phyloP scores from a whole-genome alignment of 1,140 invertebrate genomes.

The Temnothorax nylanderi region DNA sequence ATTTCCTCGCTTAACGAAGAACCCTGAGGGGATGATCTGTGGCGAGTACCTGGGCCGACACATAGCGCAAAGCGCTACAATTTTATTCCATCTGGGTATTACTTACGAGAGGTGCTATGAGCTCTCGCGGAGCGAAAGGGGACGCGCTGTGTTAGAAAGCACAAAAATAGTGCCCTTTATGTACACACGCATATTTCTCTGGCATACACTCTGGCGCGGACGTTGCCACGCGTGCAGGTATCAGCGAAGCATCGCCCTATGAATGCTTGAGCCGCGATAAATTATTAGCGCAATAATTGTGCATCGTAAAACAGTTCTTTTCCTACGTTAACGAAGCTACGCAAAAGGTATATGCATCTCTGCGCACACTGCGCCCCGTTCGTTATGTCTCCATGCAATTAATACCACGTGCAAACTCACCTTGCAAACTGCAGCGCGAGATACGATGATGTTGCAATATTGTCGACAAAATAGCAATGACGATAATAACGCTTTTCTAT shows the following conservation, averaged over 20 bases:
- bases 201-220: background rate
- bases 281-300: slow-evolving; percentile 71
- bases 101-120: background rate
- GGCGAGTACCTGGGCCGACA: slow-evolving; percentile 38
- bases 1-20: slow-evolving; percentile 76
- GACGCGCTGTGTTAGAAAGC: background rate
- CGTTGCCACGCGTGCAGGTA: slow-evolving; percentile 7
- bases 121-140: background rate
- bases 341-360: background rate
- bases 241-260: slow-evolving; percentile 45
- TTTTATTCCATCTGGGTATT: slow-evolving; percentile 54
- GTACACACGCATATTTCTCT: slow-evolving; percentile 15
- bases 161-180: slow-evolving; percentile 31
- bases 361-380: slow-evolving; percentile 6
- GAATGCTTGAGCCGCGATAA: slow-evolving; percentile 66
- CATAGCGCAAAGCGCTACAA: slow-evolving; percentile 5
- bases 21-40: slow-evolving; percentile 69
- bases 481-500: background rate
- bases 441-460: slow-evolving; percentile 58
- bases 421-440: background rate
- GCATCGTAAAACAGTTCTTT: slow-evolving; percentile 56
- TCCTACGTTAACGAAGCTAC: slow-evolving; percentile 62
- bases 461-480: slow-evolving; percentile 51
- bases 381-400: slow-evolving; percentile 65
- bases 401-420: slow-evolving; percentile 27